Evolutionary conservation across 2,113 vertebrate species (phyloP).

Genomic region (Collichthys lucidus): DNA sequence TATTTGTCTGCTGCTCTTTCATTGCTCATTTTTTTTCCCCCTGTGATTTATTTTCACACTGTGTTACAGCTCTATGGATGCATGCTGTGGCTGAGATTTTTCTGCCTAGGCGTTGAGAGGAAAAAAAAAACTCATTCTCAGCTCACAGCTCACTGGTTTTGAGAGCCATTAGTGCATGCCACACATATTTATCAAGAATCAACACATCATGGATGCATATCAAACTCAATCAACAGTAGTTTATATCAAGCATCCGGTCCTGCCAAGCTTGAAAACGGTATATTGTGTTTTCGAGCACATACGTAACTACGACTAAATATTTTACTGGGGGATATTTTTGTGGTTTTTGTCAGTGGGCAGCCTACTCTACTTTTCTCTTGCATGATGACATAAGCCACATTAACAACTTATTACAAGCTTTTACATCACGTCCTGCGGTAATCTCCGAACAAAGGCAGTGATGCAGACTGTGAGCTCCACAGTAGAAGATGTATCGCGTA

Average conservation of each 20-base stretch:
- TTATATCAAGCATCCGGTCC: constrained; percentile 58
- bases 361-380: constrained; percentile 16
- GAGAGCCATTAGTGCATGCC: constrained; percentile 54
- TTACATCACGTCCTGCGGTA: constrained; percentile 73
- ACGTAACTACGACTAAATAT: constrained; percentile 49
- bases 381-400: constrained; percentile 53
- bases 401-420: constrained; percentile 65
- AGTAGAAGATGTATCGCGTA: constrained; percentile 49
- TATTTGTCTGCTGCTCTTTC: constrained; percentile 52
- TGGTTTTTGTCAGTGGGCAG: constrained; percentile 21
- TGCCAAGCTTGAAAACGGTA: constrained; percentile 54
- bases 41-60: constrained; percentile 48
- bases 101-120: constrained; percentile 35
- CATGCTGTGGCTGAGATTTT: constrained; percentile 51
- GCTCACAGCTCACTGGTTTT: constrained; percentile 38
- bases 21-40: neutral
- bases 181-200: constrained; percentile 68
- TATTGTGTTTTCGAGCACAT: constrained; percentile 48
- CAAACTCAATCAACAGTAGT: constrained; percentile 59
- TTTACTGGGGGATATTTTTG: constrained; percentile 33
- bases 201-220: constrained; percentile 42
- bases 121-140: constrained; percentile 18
- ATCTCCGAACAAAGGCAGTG: constrained; percentile 60
- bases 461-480: constrained; percentile 49
- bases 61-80: constrained; percentile 27